Evolutionary conservation across 2,888 invertebrate genomes (phyloP), one percentile per base, ranked within the genome.

Genomic region (Drosophila austrosaltans): DNA sequence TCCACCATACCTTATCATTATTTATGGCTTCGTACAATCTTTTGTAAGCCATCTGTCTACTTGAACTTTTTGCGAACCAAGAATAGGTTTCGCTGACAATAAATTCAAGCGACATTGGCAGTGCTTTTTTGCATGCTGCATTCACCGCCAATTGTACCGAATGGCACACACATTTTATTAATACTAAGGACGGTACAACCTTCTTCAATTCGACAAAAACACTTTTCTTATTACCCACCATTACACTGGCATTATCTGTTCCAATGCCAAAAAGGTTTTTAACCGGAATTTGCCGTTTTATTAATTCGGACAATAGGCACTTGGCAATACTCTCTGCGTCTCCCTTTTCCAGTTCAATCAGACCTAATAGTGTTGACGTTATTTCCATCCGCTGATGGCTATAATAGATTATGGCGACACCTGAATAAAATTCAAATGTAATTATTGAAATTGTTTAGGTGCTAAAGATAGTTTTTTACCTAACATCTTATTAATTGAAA

Each of bases 151-250:
- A 59, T 42, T 59, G 42, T 16, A 59, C 58, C n/a, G 25, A 59
- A 59, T 59, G 58, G 58, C 42, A 59, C n/a, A 42, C 40, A 22
- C 58, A 59, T n/a, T 59, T 42, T n/a, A 42, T 40, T 28, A 59
- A 40, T n/a, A 42, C 22, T 59, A 40, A 54, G 54, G 54, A 30
- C 30, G 54, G 54, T 30, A 54, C 54, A 16, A 16, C 6, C 54
- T 54, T 54, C 54, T 30, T 54, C 7, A 54, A 25, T n/a, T 32
- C 54, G n/a, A 54, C 54, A 30, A 16, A 54, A 28, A 54, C 54
- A 16, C 54, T 54, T 28, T 54, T 54, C 16, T 32, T 32, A 6
- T 54, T 54, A 30, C 54, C 54, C 54, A 54, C 30, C 54, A 54
- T 54, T 6, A 54, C 54, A 30, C 16, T 54, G 6, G 54, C 30